Base-by-base conservation (phyloP, 2,797 vertebrate species). In the Adelosebastes latens region DNA sequence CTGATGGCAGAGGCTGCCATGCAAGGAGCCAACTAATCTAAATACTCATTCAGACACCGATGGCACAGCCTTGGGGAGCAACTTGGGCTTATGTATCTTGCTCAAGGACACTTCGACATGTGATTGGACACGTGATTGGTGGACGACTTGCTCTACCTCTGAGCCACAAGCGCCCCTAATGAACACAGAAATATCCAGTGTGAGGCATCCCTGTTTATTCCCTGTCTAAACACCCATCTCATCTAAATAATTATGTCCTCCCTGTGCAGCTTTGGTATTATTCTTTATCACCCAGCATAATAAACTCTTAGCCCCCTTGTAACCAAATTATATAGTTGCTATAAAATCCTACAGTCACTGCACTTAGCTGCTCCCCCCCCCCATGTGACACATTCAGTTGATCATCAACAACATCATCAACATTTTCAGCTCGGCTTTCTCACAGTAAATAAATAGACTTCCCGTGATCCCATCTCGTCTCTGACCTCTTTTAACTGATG, bases 261-360 rank as follows among this genome's bases (percentile, higher is more conserved):
- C 84, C 89, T 67, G 22, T 64, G 84, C 93, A 89, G 83, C 91
- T 85, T 80, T 89, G 89, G 86, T 91, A 92, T 93, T 90, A 87
- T 88, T 89, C 90, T 93, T 94, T 92, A 93, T 94, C 77, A 87
- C 93, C 82, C 62, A 22, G 82, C 67, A 85, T 90, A 93, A 93
- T 93, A 93, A 94, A 93, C 87, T 89, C 87, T 82, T 87, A 78
- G 77, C 56, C 90, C 87, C 88, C 88, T 91, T 94, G 90, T 94
- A 91, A 87, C 89, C 86, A 86, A 88, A 91, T 93, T 89, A 94
- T 93, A 93, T 91, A 77, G 92, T 86, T 58, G 81, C 88, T 79
- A 87, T 95, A 93, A 93, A 93, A 90, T 56, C 67, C 77, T 62
- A 78, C 85, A 67, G 85, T 86, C 73, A 56, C 64, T 76, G 77